These are phyloP conservation scores for Lamellibrachia satsuma DNA, from an alignment of 2,888 invertebrate genomes.

Conservation along the genomic window DNA sequence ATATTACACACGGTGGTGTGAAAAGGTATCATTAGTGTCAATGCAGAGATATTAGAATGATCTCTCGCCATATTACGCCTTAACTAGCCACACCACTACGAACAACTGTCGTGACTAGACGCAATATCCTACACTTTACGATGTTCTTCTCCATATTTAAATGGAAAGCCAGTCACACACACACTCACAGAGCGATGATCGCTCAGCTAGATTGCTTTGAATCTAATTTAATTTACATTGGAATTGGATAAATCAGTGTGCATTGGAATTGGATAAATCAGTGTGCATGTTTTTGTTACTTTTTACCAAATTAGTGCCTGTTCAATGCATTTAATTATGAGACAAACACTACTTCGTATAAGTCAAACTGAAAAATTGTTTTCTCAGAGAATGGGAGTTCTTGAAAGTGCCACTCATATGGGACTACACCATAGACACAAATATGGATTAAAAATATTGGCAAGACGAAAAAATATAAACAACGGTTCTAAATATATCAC, in stretches of 20 bases:
- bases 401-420: neutral
- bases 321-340: neutral
- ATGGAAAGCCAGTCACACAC: neutral
- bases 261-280: constrained; percentile 5
- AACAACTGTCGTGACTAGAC: neutral
- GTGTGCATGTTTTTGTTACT: neutral
- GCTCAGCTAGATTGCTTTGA: constrained; percentile 2
- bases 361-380: neutral
- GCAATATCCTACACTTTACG: neutral
- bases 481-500: neutral
- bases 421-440: too few species aligned
- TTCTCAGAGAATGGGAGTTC: neutral
- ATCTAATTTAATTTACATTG: constrained; percentile 17
- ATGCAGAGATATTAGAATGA: constrained; percentile 9
- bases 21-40: neutral
- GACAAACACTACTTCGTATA: neutral
- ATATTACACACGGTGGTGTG: neutral
- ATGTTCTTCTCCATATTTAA: neutral
- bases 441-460: too few species aligned
- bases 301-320: neutral
- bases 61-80: neutral
- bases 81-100: neutral
- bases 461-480: neutral
- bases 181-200: neutral
- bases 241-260: neutral